phyloP scores from a whole-genome alignment of 1,140 invertebrate species.

The Aphidius gifuensis region DNA sequence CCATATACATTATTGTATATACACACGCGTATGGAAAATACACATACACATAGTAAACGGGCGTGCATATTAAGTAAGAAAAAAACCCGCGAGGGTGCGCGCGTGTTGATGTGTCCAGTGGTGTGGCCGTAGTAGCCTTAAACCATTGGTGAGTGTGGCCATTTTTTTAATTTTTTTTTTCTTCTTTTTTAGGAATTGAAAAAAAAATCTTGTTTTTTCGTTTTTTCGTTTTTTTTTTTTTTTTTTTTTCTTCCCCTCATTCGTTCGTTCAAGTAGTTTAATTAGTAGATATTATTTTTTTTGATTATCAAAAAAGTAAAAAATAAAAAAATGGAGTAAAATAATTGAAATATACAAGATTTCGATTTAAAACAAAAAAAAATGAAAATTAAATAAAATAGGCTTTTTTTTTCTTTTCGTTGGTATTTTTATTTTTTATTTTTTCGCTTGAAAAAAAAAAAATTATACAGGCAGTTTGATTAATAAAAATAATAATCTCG shows the following conservation, averaged over 20 bases:
- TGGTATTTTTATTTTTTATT: no score
- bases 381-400: no score
- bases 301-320: background rate
- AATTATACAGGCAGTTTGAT: no score
- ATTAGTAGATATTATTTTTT: background rate
- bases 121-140: constrained; percentile 16
- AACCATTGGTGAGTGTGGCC: constrained; percentile 18
- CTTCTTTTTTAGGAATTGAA: background rate
- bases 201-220: constrained; percentile 2
- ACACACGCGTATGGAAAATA: background rate
- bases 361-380: no score
- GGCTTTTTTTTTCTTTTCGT: no score
- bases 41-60: constrained; percentile 1
- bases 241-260: no score
- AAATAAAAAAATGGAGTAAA: no score
- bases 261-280: background rate
- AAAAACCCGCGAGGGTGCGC: constrained; percentile 47
- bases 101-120: constrained; percentile 37
- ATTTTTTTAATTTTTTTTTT: constrained; percentile 17
- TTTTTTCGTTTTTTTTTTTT: background rate
- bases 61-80: constrained; percentile 20
- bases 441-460: no score
- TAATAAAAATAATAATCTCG: no score
- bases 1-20: background rate
- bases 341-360: no score